Conservation (phyloP, 2,797 vertebrate genomes). For the Clarias platycephalus region DNA sequence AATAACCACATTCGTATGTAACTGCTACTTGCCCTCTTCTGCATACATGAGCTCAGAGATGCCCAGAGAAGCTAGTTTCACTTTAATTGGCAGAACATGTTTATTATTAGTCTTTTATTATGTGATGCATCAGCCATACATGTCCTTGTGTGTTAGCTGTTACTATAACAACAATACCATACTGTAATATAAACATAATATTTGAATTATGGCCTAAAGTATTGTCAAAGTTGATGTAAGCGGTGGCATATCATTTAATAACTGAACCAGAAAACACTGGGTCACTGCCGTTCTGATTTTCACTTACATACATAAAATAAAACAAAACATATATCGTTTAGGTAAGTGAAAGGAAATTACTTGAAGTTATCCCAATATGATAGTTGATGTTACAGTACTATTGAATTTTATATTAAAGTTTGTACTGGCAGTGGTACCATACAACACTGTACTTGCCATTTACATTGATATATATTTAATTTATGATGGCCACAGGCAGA, state of each 20-base stretch:
- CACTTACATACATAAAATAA: neutral
- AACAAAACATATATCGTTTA: neutral
- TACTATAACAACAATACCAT: neutral
- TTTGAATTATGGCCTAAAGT: neutral
- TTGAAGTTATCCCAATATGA: neutral
- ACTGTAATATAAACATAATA: too few species aligned
- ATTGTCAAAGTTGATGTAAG: neutral
- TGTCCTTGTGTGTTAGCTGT: neutral
- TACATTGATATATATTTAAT: slow-evolving; percentile 8
- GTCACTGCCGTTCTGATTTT: neutral
- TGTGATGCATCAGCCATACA: too few species aligned
- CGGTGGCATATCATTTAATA: neutral
- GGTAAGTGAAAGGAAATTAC: neutral
- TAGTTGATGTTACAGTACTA: neutral
- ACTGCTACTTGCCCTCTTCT: neutral
- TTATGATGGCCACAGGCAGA: slow-evolving; percentile 9
- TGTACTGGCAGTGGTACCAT: neutral
- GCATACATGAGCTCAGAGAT: neutral
- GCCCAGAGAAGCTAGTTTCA: neutral
- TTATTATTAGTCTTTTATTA: neutral
- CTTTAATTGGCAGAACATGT: neutral
- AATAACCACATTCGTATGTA: neutral
- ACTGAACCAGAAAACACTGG: neutral
- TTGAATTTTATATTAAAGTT: neutral
- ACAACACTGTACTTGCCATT: neutral